Base-by-base conservation (phyloP, 2,113 vertebrate species). In the Stegostoma tigrinum region DNA sequence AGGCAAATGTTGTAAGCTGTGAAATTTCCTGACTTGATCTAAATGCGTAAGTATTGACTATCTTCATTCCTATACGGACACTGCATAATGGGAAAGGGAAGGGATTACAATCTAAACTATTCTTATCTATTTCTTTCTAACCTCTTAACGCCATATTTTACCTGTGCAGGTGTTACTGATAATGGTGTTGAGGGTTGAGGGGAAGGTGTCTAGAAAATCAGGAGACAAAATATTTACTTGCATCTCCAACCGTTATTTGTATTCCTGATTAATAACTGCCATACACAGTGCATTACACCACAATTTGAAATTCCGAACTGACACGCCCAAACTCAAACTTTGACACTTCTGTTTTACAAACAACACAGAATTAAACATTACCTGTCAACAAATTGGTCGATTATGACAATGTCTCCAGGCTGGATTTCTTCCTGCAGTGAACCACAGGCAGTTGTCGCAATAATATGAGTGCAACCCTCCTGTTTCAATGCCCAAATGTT, bases 361-460 rank as follows among this genome's bases (percentile, higher is more conserved):
- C 38, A 48, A 14, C 30, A 45, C 30, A 34, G 23, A 70, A 95
- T 70, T 72, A 95, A 72, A 61, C 7, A 97, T 96, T 95, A 98
- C 98, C 99, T 97, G 97, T 99, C 99, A 96, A 99, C 99, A 97
- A 99, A 99, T 96, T 99, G 99, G 96, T 99, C 99, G 0, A 99
- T 97, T 70, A 99, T 97, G 96, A 99, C 97, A 4, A 99, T 98
- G 96, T 99, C 99, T 24, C 99, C 99, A 0, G 99, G 99, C 61
- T 99, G 98, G 97, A 99, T 99, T 96, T 99, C 98, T 68, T 99
- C 99, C 95, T 97, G 97, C 66, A 99, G 97, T 0, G 99, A 99
- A 23, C 99, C 99, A 34, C 99, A 99, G 8, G 99, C 99, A 0
- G 99, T 99, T 95, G 98, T 99, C 86, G 97, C 99, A 95, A 99